Base-by-base conservation (phyloP, 1,140 invertebrate genomes). In the Lepidurus packardi region DNA sequence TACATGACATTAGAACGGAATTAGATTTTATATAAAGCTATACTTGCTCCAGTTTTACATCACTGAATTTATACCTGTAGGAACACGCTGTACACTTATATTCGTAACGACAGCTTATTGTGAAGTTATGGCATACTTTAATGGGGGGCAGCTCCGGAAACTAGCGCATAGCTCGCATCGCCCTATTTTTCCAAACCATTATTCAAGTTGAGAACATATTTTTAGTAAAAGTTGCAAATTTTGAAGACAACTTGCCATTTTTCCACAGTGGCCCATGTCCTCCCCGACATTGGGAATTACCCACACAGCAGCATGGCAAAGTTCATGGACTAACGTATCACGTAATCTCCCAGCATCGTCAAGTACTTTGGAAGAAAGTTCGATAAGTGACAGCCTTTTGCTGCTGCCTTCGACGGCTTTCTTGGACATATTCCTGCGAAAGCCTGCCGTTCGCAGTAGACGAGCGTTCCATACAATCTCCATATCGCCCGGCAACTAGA, bases 261-360 rank as follows among this genome's bases (percentile, higher is more conserved):
- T 91, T 92, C 94, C 94, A 97, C 75, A 89, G 87, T 0, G 88
- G 88, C 13, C 95, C 95, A 84, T 97, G 95, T 8, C 92, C 92
- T 83, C 91, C 92, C 4, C 87, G 88, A 76, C 91, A 84, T 75
- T 88, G 3, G 86, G 86, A 82, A 96, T 87, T 4, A 96, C 83
- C 92, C 93, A 97, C 0, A 91, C 89, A 76, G 94, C 94, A 7
- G 94, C 94, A 86, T 98, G 95, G 82, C 95, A 97, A 85, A 97
- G 85, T 85, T 97, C 95, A 84, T 97, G 95, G 73, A 96, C 89
- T 13, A 98, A 87, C 1, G 95, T 97, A 83, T 96, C 94, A 24
- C 95, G 86, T 25, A 96, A 83, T 79, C 94, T 87, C 82, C 94
- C 92, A 16, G 91, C 87, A 2, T 85, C 16, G 80, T 84, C 83